These are phyloP conservation scores for Caenorhabditis wallacei DNA, from an alignment of 2,888 invertebrate genomes.

Conservation along the genomic window DNA sequence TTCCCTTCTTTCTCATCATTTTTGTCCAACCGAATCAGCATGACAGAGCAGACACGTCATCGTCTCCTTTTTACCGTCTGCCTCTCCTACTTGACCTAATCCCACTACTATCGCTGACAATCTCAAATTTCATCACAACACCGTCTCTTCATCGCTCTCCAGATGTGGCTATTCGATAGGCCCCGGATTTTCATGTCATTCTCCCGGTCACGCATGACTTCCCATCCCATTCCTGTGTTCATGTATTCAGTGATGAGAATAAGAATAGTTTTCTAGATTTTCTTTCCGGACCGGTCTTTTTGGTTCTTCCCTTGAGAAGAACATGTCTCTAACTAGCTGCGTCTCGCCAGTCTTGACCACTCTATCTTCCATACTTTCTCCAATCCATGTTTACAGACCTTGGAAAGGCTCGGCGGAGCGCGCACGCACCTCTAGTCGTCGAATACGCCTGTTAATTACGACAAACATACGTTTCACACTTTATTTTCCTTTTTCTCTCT, in stretches of 20 bases:
- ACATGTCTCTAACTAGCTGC: constrained; percentile 23
- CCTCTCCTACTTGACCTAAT: constrained; percentile 30
- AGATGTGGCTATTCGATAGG: constrained; percentile 47
- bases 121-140: constrained; percentile 53
- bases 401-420: constrained; percentile 57
- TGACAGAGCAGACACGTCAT: constrained; percentile 32
- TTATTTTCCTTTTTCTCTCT: constrained; percentile 40
- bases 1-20: constrained; percentile 13
- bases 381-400: constrained; percentile 61
- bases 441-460: constrained; percentile 61
- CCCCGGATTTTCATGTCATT: constrained; percentile 30
- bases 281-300: constrained; percentile 43
- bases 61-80: not conserved
- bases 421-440: constrained; percentile 33
- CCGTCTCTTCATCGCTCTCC: constrained; percentile 13
- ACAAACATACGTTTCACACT: constrained; percentile 67
- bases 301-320: constrained; percentile 34
- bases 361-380: constrained; percentile 27
- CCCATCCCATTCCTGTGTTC: constrained; percentile 37
- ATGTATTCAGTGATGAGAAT: constrained; percentile 51
- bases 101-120: constrained; percentile 32
- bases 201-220: constrained; percentile 34
- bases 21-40: not conserved
- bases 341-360: constrained; percentile 47
- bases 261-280: constrained; percentile 29